phyloP scores from a whole-genome alignment of 2,888 invertebrate genomes.

The Drosophila prolongata region DNA sequence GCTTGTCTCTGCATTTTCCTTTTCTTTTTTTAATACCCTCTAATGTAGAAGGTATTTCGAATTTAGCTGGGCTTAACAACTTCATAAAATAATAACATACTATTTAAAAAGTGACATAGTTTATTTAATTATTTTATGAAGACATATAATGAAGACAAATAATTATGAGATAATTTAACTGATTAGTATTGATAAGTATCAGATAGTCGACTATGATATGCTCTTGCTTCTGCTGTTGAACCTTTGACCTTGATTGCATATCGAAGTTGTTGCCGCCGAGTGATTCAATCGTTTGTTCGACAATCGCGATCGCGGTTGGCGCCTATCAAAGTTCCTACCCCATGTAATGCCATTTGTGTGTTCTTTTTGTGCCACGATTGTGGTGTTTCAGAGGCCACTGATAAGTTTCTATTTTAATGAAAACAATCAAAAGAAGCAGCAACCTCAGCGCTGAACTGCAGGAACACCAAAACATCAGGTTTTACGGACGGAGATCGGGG shows the following conservation, averaged over 20 bases:
- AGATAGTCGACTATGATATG: background rate
- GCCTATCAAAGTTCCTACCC: slow-evolving; percentile 20
- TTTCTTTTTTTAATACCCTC: slow-evolving; percentile 8
- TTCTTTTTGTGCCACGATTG: slow-evolving; percentile 20
- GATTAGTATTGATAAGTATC: background rate
- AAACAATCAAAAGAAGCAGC: background rate
- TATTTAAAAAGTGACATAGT: no score
- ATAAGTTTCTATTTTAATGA: slow-evolving; percentile 23
- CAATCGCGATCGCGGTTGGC: slow-evolving; percentile 26
- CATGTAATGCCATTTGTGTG: slow-evolving; percentile 31
- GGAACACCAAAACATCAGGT: slow-evolving; percentile 10
- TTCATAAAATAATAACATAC: no score
- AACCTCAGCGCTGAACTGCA: background rate
- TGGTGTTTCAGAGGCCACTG: slow-evolving; percentile 19
- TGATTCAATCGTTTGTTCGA: slow-evolving; percentile 22
- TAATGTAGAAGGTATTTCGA: background rate
- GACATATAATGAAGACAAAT: no score
- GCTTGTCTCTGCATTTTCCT: slow-evolving; percentile 1
- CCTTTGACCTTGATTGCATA: slow-evolving; percentile 32
- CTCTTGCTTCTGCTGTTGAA: background rate
- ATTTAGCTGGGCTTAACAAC: no score
- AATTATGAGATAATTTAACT: no score
- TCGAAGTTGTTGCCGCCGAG: slow-evolving; percentile 19
- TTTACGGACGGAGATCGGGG: slow-evolving; percentile 39
- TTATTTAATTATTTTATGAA: no score